Base-by-base conservation (phyloP, 1,140 invertebrate genomes). In the Lucilia cuprina region DNA sequence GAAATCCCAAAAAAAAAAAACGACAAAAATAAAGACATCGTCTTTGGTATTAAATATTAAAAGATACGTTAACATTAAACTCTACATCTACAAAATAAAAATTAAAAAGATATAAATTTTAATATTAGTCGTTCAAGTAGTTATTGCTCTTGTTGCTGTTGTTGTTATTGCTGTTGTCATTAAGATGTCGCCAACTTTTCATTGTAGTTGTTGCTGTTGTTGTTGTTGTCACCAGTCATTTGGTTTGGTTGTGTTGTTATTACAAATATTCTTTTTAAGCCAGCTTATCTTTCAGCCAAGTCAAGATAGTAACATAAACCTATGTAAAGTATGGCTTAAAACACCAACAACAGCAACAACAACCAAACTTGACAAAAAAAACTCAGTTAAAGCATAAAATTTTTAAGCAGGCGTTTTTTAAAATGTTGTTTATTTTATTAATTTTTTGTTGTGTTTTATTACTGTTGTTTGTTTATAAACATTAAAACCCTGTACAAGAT, bases 61-160 rank as follows among this genome's bases (percentile, higher is more conserved):
- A 17, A 60, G 13, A 14, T n/a, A n/a, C 55, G 14, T 1, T n/a
- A n/a, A 60, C 55, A 60, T 30, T 30, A 30, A 30, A 30, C 25
- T 30, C 25, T 14, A 60, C 50, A 25, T 2, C 19, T 7, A 19
- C 65, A 70, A 70, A 21, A 70, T 3, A 19, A 21, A 70, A 8
- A 60, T 84, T 19, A n/a, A 77, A 78, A 83, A 50, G 47, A 19
- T 50, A 84, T 84, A 77, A 78, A 84, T 84, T 75, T 83, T 50
- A 21, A 50, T 75, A 83, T 55, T 70, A 60, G 14, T 30, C 21
- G 19, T 30, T 30, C 25, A 30, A 30, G 25, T 30, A 30, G 25
- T 30, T 30, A 30, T 70, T 13, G n/a, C n/a, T n/a, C n/a, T n/a
- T n/a, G 19, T 5, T 19, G n/a, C 25, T 70, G 5, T 7, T 25